Conservation (phyloP, 1,140 invertebrate species). For the Drosophila nannoptera region DNA sequence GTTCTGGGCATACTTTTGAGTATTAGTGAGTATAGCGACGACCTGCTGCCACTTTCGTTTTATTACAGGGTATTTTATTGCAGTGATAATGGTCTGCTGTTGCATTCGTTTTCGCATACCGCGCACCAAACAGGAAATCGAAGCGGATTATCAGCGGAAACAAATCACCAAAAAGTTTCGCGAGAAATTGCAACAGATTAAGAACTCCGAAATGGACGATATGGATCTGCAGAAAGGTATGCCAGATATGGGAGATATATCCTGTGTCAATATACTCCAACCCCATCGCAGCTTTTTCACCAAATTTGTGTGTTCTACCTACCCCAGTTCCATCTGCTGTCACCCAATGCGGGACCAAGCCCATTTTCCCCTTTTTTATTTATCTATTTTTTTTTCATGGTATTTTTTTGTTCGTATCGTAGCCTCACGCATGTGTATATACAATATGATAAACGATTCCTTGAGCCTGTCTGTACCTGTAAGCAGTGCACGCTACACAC, state of each 20-base stretch:
- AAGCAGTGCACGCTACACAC: conserved; percentile 49
- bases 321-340: conserved; percentile 56
- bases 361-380: conserved; percentile 59
- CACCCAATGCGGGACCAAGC: conserved; percentile 63
- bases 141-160: conserved; percentile 91
- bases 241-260: conserved; percentile 7
- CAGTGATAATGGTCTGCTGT: conserved; percentile 90
- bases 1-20: conserved; percentile 80
- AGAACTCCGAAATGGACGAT: conserved; percentile 91
- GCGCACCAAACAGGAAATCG: conserved; percentile 94
- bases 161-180: conserved; percentile 90
- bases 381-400: conserved; percentile 19
- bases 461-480: conserved; percentile 30
- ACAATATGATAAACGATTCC: conserved; percentile 69
- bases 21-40: conserved; percentile 45
- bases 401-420: conserved; percentile 12
- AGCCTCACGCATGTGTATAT: conserved; percentile 64
- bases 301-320: conserved; percentile 44
- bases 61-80: background rate
- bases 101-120: conserved; percentile 92
- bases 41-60: background rate
- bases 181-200: conserved; percentile 88
- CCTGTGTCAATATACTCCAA: conserved; percentile 10
- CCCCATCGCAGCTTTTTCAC: conserved; percentile 12
- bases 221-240: conserved; percentile 90